Percentiles rank a stretch among this genome's conserved stretches.
These are phyloP conservation scores for Corythoichthys intestinalis DNA, from an alignment of 2,113 vertebrate species.

Conservation along the genomic window DNA sequence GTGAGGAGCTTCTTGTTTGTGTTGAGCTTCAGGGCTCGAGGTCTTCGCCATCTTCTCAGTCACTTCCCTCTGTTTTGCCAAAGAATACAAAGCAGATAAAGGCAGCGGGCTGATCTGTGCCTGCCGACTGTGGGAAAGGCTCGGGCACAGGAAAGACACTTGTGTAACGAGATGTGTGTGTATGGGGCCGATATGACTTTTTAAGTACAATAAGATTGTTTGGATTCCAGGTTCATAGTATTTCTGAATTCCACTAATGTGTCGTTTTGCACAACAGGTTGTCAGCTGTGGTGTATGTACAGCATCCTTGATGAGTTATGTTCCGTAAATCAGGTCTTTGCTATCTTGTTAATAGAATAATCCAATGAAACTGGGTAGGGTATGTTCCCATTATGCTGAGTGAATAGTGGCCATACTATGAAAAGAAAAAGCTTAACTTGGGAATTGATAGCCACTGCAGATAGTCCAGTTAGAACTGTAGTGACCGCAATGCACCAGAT, in stretches of 20 bases:
- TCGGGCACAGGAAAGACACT: slow-evolving; percentile 68
- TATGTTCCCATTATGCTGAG: background rate
- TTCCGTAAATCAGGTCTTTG: background rate
- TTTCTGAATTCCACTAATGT: slow-evolving; percentile 19
- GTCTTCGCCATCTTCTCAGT: slow-evolving; percentile 70
- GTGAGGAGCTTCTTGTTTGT: slow-evolving; percentile 54
- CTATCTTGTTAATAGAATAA: background rate
- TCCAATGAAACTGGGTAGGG: background rate
- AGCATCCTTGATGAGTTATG: background rate
- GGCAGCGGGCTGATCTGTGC: slow-evolving; percentile 56
- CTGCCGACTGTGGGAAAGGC: slow-evolving; percentile 80
- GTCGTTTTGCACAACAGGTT: background rate
- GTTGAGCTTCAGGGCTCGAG: slow-evolving; percentile 47
- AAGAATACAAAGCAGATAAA: slow-evolving; percentile 83
- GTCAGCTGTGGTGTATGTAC: background rate
- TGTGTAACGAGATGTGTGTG: slow-evolving; percentile 52
- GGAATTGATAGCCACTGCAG: too few relatives aligned
- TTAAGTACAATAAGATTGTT: slow-evolving; percentile 43
- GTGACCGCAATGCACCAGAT: too few relatives aligned
- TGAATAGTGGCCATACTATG: background rate
- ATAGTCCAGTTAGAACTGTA: too few relatives aligned
- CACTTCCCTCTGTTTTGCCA: slow-evolving; percentile 88
- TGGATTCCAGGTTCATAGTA: slow-evolving; percentile 45
- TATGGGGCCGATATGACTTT: slow-evolving; percentile 33
- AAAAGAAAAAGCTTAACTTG: too few relatives aligned